These are phyloP conservation scores for Gymnobelideus leadbeateri DNA, from an alignment of 2,113 vertebrate genomes.

Conservation along the genomic window DNA sequence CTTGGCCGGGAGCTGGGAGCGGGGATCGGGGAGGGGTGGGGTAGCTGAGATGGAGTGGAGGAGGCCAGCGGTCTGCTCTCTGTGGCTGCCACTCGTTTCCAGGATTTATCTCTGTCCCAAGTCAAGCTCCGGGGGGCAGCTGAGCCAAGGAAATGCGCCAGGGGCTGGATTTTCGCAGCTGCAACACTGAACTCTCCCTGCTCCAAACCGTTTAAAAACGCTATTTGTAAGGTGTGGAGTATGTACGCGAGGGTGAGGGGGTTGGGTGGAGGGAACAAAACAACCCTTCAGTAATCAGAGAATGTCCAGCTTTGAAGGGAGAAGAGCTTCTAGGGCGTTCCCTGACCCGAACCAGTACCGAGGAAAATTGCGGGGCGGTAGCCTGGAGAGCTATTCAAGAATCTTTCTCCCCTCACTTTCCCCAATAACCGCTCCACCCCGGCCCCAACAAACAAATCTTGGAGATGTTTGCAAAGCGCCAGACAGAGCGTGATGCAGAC, in stretches of 20 bases:
- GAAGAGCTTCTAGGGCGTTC: neutral
- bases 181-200: neutral
- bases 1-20: neutral
- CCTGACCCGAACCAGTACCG: neutral
- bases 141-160: slow-evolving; percentile 48
- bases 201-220: neutral
- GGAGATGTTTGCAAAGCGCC: neutral
- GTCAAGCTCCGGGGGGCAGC: neutral
- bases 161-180: slow-evolving; percentile 51
- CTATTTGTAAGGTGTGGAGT: slow-evolving; percentile 21
- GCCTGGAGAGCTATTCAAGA: neutral
- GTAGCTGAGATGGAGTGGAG: neutral
- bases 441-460: neutral
- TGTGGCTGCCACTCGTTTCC: neutral
- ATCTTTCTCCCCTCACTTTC: neutral
- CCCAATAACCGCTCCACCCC: no score
- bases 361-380: neutral
- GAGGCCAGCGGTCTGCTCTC: neutral
- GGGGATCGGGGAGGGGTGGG: neutral
- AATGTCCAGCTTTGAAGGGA: neutral
- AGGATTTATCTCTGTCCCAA: slow-evolving; percentile 1
- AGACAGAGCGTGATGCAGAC: neutral
- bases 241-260: neutral
- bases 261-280: neutral
- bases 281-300: neutral